Base-by-base conservation (phyloP, 1,140 invertebrate species). In the Drosophila guanche region DNA sequence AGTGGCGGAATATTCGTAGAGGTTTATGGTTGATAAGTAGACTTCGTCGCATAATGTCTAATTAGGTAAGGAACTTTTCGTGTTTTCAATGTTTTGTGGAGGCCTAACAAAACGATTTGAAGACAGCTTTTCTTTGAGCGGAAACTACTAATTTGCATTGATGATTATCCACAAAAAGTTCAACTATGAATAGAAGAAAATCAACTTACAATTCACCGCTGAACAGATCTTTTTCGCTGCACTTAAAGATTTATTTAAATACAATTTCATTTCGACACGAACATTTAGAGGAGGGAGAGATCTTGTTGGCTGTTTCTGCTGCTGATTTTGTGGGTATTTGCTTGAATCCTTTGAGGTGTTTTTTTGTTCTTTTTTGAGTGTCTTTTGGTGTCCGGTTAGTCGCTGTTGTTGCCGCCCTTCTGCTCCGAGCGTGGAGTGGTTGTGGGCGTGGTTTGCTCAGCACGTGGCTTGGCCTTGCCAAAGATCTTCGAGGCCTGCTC, bases 381-480 rank as follows among this genome's bases (percentile, higher is more conserved):
- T 1, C 27, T 16, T 2, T 4, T 2, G 10, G 33, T 20, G 16
- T 20, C 16, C 16, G 16, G 0, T 50, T 40, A 43, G 29, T 37
- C 46, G 46, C 33, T 48, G 16, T 45, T 8, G 5, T 4, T 27
- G 2, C n/a, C 23, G 4, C 42, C 14, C 8, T 5, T 25, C 1
- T n/a, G 14, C 5, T 65, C 50, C 62, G 29, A 41, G 8, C 54
- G 71, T 1, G 70, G 71, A 23, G 71, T 58, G 4, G 60, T 48
- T 0, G 47, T 7, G 0, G 56, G 53, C 1, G 62, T 56, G 16
- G 53, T 78, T 66, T 45, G 89, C 68, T 76, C 90, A 73, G 97
- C 96, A 59, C 97, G 93, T 6, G 97, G 97, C 90, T 95, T 95
- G 37, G 96, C 97, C 47, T 95, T 96, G 47, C 97, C 97, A 91